Evolutionary conservation across 2,797 vertebrate genomes (phyloP), one percentile per base, ranked within the genome.

Genomic region (Simalia tracyae): DNA sequence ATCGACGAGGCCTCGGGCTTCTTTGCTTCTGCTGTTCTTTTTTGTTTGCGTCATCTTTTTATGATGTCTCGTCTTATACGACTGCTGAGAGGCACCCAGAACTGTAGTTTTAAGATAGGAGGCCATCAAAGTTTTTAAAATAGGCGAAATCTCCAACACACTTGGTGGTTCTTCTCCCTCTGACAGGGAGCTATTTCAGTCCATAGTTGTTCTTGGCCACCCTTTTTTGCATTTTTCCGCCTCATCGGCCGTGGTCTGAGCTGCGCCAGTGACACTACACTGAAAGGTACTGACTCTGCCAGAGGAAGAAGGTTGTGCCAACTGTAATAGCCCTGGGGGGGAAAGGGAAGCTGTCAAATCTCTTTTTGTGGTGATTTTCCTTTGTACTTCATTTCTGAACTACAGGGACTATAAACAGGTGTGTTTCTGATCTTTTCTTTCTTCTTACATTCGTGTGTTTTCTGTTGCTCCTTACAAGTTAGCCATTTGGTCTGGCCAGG

Each of bases 401-500:
- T 57, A 4, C 19, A 14, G 4, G 19, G 17, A 56, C 46, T 11
- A 22, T 7, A 57, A 56, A 68, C 1, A 10, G 5, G 60, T 26
- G 31, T 19, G 72, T 17, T 46, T 81, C 36, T 81, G 72, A 46
- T 61, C 60, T 63, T 54, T 4, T 14, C 28, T 76, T 81, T 10
- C 5, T 24, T 76, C 24, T 26, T 31, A 46, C 2, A 6, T n/a
- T 84, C 7, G 3, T 46, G 12, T 10, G 36, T 90, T 22, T 8
- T 9, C 60, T 15, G 8, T 28, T 5, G 4, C 46, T 9, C 72
- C 22, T 28, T 60, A 28, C 50, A 57, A 36, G 22, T 91, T 61
- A 87, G 90, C 92, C 95, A 64, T 36, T 93, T 94, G 94, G 96
- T 92, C 66, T 0, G 56, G 50, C 59, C 42, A 85, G 91, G 92